phyloP scores from a whole-genome alignment of 2,113 vertebrate species.

The Malurus cyaneus region DNA sequence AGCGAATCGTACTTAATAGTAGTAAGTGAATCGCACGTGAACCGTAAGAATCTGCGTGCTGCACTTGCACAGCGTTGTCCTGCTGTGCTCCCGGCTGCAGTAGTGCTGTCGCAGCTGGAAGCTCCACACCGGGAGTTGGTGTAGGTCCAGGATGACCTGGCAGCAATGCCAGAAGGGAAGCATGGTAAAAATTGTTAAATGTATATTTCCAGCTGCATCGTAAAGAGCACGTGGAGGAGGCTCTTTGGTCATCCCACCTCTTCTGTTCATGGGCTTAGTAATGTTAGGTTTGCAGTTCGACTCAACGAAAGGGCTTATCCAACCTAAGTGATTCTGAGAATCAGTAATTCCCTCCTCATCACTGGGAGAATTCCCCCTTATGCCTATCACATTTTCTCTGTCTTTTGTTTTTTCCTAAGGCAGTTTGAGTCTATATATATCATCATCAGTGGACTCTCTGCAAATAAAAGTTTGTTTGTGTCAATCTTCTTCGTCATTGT shows the following conservation, averaged over 20 bases:
- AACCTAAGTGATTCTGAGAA: not conserved
- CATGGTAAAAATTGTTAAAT: rapidly evolving
- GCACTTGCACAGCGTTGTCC: rapidly evolving
- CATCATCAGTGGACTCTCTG: not conserved
- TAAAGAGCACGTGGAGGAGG: not conserved
- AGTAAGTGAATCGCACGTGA: rapidly evolving
- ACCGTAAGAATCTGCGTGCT: rapidly evolving
- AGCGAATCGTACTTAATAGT: rapidly evolving
- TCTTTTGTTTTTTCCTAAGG: not conserved
- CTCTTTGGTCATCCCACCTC: no score
- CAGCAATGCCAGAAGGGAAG: rapidly evolving
- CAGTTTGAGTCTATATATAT: not conserved
- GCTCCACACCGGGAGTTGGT: rapidly evolving
- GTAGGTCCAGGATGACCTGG: rapidly evolving
- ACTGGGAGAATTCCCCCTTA: not conserved
- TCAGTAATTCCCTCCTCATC: not conserved
- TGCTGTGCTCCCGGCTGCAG: rapidly evolving
- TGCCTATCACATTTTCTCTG: no score
- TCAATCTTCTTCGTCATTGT: not conserved
- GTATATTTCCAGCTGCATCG: rapidly evolving
- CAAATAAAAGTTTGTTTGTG: not conserved
- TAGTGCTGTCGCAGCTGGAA: rapidly evolving
- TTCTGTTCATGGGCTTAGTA: not conserved
- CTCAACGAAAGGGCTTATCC: not conserved
- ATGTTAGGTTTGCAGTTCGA: not conserved